Conservation (phyloP, 2,797 vertebrate genomes). For the Sebastes kiyomatsui region DNA sequence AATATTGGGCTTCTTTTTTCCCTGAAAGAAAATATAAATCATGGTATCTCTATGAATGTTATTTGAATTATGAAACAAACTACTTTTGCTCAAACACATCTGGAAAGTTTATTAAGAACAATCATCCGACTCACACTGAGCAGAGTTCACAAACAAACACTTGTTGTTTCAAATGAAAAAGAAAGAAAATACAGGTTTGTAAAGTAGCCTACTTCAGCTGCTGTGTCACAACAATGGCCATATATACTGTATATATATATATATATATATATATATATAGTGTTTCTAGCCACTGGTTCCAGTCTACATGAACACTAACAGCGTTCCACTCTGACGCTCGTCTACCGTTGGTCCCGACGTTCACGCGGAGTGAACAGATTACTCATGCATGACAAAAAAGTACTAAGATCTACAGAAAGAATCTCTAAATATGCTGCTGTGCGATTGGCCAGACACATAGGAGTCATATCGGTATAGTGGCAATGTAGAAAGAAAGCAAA, state of each 20-base stretch:
- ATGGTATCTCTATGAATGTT: neutral
- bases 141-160: conserved; percentile 76
- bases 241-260: neutral
- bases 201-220: conserved; percentile 40
- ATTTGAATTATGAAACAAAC: conserved; percentile 1
- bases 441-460: conserved; percentile 16
- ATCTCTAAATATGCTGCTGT: conserved; percentile 30
- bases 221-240: conserved; percentile 44
- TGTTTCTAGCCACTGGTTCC: neutral
- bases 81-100: conserved; percentile 49
- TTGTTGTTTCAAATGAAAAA: conserved; percentile 56
- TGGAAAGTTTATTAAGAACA: conserved; percentile 85
- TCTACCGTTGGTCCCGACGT: conserved; percentile 69
- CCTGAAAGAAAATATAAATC: too few relatives aligned
- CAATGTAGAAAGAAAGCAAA: conserved; percentile 38
- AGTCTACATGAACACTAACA: conserved; percentile 34
- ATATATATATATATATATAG: neutral
- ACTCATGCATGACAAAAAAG: conserved; percentile 42
- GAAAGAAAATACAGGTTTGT: conserved; percentile 46
- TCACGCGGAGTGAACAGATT: conserved; percentile 52
- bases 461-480: neutral
- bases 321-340: conserved; percentile 8
- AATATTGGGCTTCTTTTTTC: too few relatives aligned
- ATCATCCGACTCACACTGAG: conserved; percentile 77
- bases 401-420: conserved; percentile 27